Conservation (phyloP, 2,888 invertebrate genomes). For the Drosophila fungiperda region DNA sequence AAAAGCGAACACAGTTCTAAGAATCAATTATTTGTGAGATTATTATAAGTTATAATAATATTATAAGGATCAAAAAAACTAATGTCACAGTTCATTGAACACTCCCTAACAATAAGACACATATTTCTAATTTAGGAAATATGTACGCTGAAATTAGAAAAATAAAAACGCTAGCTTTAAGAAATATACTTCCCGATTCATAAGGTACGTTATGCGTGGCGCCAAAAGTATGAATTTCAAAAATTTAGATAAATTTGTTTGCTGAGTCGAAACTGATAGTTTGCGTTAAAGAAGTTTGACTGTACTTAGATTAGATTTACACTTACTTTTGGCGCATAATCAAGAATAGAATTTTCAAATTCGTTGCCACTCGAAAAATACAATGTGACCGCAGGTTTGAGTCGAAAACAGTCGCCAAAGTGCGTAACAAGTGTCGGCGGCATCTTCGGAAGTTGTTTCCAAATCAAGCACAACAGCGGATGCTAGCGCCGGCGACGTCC, state of each 20-base stretch:
- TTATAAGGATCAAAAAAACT: background rate
- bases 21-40: background rate
- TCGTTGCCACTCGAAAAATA: conserved; percentile 22
- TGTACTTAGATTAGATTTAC: background rate
- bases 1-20: background rate
- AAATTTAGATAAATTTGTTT: background rate
- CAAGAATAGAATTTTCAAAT: conserved; percentile 38
- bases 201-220: background rate
- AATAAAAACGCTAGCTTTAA: background rate
- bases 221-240: background rate
- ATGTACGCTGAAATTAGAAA: background rate
- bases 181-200: background rate
- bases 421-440: conserved; percentile 82
- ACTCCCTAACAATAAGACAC: background rate
- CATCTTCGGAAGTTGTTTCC: conserved; percentile 68
- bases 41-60: background rate
- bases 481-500: conserved; percentile 45
- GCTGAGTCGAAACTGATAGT: background rate
- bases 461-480: conserved; percentile 52
- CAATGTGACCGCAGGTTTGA: conserved; percentile 15
- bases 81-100: background rate
- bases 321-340: conserved; percentile 39
- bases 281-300: background rate
- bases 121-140: background rate
- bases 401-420: conserved; percentile 71